A percentile compares a stretch with the other conserved stretches of the same genome.
These are phyloP conservation scores for Pheosia tremula DNA, from an alignment of 2,888 invertebrate species.

Conservation along the genomic window DNA sequence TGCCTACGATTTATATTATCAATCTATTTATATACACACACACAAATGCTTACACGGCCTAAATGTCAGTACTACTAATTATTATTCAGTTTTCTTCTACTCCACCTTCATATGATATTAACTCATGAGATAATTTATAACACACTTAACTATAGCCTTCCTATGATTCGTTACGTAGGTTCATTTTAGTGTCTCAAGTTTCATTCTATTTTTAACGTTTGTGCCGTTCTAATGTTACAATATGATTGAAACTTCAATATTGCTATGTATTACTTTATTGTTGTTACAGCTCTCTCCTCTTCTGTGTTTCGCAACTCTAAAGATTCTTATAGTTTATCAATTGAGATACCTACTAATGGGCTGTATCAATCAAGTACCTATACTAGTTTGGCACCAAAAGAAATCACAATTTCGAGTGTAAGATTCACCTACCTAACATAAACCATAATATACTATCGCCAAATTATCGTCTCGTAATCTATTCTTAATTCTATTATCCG, in stretches of 20 bases:
- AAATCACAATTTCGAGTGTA: neutral
- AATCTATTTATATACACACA: too few species aligned
- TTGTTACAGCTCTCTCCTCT: too few species aligned
- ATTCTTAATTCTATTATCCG: neutral
- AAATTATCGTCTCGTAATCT: neutral
- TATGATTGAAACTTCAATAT: too few species aligned
- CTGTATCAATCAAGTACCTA: neutral
- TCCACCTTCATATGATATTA: neutral
- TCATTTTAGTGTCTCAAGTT: neutral
- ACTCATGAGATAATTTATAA: too few species aligned
- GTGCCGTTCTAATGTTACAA: too few species aligned
- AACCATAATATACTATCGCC: too few species aligned
- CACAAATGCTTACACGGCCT: neutral
- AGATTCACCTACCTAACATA: neutral
- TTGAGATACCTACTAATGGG: too few species aligned
- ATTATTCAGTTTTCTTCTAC: neutral
- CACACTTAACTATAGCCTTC: too few species aligned
- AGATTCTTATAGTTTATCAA: too few species aligned
- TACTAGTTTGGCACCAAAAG: neutral
- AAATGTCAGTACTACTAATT: neutral
- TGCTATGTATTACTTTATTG: too few species aligned
- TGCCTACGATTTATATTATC: neutral
- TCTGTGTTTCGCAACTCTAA: too few species aligned
- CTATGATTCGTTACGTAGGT: neutral
- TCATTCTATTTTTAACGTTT: too few species aligned